phyloP scores from a whole-genome alignment of 2,113 vertebrate genomes.

The Stegastes partitus region DNA sequence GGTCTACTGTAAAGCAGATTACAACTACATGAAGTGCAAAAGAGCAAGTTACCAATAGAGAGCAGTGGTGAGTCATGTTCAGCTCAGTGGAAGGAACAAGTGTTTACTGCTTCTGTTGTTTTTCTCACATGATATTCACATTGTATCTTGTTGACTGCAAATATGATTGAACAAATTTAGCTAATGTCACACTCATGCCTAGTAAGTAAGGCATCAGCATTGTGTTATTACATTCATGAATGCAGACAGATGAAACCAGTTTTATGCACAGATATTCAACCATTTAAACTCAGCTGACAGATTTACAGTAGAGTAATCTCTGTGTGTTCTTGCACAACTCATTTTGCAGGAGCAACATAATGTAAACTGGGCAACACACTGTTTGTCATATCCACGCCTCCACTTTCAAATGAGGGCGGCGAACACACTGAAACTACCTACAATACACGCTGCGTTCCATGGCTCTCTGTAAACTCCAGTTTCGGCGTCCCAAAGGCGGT shows the following conservation, averaged over 20 bases:
- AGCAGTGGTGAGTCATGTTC: conserved; percentile 54
- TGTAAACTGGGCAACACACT: background rate
- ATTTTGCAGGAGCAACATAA: background rate
- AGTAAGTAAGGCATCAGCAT: background rate
- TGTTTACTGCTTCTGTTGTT: background rate
- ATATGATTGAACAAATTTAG: background rate
- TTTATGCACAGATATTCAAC: too few relatives aligned
- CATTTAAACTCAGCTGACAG: background rate
- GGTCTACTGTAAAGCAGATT: background rate
- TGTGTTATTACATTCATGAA: too few relatives aligned
- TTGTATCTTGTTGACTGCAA: background rate
- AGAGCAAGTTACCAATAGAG: conserved; percentile 61
- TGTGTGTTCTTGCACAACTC: rapidly evolving
- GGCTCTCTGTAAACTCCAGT: conserved; percentile 18
- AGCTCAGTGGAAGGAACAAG: background rate
- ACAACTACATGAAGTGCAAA: background rate
- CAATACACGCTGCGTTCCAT: conserved; percentile 29
- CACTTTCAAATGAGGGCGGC: conserved; percentile 68
- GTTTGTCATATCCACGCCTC: conserved; percentile 42
- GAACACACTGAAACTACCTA: conserved; percentile 32
- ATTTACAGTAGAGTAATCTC: background rate
- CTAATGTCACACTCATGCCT: background rate
- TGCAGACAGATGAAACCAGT: rapidly evolving
- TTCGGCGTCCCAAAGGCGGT: rapidly evolving
- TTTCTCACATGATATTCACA: background rate